Conservation (phyloP, 2,888 invertebrate genomes). For the Tetramorium bicarinatum region DNA sequence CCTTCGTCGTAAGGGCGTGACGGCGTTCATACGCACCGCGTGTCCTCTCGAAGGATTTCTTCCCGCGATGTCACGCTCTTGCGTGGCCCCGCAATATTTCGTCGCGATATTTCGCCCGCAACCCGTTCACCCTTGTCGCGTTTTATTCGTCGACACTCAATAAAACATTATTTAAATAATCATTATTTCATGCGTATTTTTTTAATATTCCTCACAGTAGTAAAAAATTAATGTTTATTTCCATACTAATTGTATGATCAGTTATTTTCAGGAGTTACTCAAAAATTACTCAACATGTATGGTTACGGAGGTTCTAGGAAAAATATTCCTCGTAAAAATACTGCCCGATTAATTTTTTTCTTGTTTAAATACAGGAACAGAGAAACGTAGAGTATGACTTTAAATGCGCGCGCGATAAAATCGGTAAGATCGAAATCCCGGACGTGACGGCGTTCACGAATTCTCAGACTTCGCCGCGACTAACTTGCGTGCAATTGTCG, state of each 20-base stretch:
- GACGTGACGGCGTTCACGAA: slow-evolving; percentile 41
- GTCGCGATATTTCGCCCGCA: background rate
- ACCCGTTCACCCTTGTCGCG: background rate
- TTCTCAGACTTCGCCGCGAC: slow-evolving; percentile 57
- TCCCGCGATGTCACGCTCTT: slow-evolving; percentile 34
- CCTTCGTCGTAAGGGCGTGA: slow-evolving; percentile 38
- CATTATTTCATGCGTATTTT: background rate
- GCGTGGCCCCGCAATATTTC: slow-evolving; percentile 22
- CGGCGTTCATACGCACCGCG: slow-evolving; percentile 29
- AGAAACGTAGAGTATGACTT: background rate
- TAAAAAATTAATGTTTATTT: background rate
- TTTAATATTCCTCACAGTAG: background rate
- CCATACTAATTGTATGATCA: background rate
- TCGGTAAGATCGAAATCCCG: slow-evolving; percentile 60
- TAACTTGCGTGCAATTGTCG: slow-evolving; percentile 70
- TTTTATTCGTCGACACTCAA: background rate
- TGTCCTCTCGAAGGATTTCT: slow-evolving; percentile 44
- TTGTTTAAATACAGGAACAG: background rate
- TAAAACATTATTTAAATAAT: background rate
- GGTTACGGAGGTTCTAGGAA: background rate
- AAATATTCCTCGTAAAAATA: background rate
- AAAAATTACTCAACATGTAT: background rate
- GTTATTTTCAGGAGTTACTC: background rate
- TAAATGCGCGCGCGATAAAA: background rate
- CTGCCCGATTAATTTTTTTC: background rate